Conservation (phyloP, 2,113 vertebrate genomes). For the Falcunculus frontatus region DNA sequence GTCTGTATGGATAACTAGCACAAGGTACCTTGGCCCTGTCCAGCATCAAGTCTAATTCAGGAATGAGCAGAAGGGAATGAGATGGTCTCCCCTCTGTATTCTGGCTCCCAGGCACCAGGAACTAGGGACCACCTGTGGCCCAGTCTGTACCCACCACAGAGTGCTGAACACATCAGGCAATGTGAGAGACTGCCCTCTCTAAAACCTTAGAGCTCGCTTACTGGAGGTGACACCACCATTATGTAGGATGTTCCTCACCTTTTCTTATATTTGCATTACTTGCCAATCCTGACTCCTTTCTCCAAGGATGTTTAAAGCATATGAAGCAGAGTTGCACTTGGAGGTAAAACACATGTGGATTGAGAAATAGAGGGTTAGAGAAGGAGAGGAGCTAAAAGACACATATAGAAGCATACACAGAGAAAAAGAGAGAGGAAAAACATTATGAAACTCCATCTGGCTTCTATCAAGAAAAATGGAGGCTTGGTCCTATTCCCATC, state of each 20-base stretch:
- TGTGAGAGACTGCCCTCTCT: background rate
- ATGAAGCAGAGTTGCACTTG: background rate
- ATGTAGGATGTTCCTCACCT: background rate
- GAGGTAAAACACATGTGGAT: background rate
- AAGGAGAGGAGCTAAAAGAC: background rate
- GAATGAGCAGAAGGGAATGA: background rate
- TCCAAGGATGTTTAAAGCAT: background rate
- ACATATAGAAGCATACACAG: background rate
- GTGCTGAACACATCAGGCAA: background rate
- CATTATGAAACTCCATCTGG: background rate
- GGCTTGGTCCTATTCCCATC: background rate
- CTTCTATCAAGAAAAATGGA: background rate
- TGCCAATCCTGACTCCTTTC: background rate
- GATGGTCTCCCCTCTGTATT: background rate
- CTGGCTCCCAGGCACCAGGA: background rate
- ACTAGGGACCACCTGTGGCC: background rate
- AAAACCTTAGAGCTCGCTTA: background rate
- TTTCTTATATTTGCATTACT: background rate
- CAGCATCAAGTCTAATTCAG: background rate
- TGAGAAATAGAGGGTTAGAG: background rate
- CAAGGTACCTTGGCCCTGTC: background rate
- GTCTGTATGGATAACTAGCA: background rate
- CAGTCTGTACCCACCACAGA: background rate
- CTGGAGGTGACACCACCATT: background rate
- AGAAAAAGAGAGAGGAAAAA: background rate